Base-by-base conservation (phyloP, 2,113 vertebrate genomes). In the Taxidea taxus region DNA sequence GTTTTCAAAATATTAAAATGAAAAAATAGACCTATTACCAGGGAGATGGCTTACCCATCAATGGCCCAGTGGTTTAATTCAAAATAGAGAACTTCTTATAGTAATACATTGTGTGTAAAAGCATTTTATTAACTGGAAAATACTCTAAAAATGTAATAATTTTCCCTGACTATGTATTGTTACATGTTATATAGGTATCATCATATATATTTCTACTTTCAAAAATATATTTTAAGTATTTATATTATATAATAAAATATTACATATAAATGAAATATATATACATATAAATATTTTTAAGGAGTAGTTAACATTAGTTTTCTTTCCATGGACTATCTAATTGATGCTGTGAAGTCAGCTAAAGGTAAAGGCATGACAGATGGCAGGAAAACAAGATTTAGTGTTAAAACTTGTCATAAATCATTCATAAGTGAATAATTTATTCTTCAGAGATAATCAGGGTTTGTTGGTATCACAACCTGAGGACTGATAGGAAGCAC, bases 291-390 rank as follows among this genome's bases (percentile, higher is more conserved):
- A 64, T 87, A 10, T 74, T 68, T 68, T 68, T 68, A 68, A 13
- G 4, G 11, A 94, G 23, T 66, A 92, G 51, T 95, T 96, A 91
- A 56, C 68, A 96, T 90, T 86, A 68, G 62, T 94, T 97, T 95
- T 96, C 78, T 93, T 91, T 81, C 11, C 49, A 83, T 78, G 62
- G 42, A 93, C 60, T 56, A 49, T 44, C 86, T 80, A 91, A 92
- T 42, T 96, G 68, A 94, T 83, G 47, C 82, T 94, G 37, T 94
- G 13, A 97, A 88, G 51, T 96, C 92, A 89, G 18, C n/a, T 94
- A 60, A 97, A 95, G 97, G 25, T 94, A 60, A 97, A 95, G 97
- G 25, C 66, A 91, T 87, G 78, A 90, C 96, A 97, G 94, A 96
- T 97, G 94, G 91, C 81, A 91, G 47, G 39, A 91, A 98, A 95